Evolutionary conservation across 2,888 invertebrate genomes (phyloP).

Genomic region (Dynastes hyllus): DNA sequence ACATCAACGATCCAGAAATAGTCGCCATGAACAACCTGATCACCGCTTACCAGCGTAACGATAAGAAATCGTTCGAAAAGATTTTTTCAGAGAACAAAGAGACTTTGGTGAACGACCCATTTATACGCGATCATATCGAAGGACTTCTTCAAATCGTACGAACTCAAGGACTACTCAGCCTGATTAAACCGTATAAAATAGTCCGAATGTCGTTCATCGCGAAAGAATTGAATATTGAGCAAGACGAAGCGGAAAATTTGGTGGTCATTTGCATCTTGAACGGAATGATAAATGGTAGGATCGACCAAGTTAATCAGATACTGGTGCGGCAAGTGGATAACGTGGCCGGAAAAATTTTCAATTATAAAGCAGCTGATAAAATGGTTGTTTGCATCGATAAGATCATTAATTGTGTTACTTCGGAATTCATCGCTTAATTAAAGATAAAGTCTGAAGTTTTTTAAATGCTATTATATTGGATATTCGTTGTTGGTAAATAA

Average conservation of each 20-base stretch:
- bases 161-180: slow-evolving; percentile 94
- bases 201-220: slow-evolving; percentile 98
- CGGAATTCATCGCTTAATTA: slow-evolving; percentile 49
- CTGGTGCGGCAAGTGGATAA: slow-evolving; percentile 85
- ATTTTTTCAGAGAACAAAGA: slow-evolving; percentile 80
- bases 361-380: slow-evolving; percentile 93
- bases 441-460: background rate
- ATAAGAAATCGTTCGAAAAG: slow-evolving; percentile 96
- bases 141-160: slow-evolving; percentile 93
- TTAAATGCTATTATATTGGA: background rate
- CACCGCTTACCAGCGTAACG: slow-evolving; percentile 96
- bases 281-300: slow-evolving; percentile 87
- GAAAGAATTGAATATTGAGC: slow-evolving; percentile 91
- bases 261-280: slow-evolving; percentile 97
- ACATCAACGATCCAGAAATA: slow-evolving; percentile 99
- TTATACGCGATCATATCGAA: slow-evolving; percentile 98
- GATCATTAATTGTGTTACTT: slow-evolving; percentile 54
- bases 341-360: slow-evolving; percentile 78
- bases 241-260: slow-evolving; percentile 94
- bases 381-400: slow-evolving; percentile 81
- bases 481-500: background rate
- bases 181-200: slow-evolving; percentile 97
- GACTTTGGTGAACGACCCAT: slow-evolving; percentile 94
- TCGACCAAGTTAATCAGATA: slow-evolving; percentile 94
- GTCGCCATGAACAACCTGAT: slow-evolving; percentile 99